Evolutionary conservation across 1,140 invertebrate species (phyloP).

Genomic region (Metaphire vulgaris): DNA sequence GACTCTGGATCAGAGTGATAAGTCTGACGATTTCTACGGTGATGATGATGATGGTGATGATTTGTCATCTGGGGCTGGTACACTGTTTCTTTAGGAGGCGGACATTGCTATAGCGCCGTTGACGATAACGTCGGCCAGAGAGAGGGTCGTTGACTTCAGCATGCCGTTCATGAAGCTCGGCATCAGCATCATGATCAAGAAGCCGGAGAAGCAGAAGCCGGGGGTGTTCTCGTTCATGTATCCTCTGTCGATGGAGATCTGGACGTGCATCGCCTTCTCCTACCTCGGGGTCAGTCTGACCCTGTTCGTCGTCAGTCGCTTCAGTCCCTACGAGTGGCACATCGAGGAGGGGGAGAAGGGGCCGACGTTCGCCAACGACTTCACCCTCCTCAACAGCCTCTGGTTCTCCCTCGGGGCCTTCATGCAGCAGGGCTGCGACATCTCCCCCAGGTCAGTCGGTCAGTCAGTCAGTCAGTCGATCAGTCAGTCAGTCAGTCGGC

Average conservation of each 20-base stretch:
- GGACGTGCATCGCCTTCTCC: constrained; percentile 85
- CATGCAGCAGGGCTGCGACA: constrained; percentile 97
- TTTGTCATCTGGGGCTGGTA: too few relatives aligned
- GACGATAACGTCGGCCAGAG: constrained; percentile 37
- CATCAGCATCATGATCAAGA: constrained; percentile 41
- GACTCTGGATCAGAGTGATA: too few relatives aligned
- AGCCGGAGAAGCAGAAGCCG: constrained; percentile 38
- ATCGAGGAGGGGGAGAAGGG: constrained; percentile 52
- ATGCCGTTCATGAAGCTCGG: constrained; percentile 40
- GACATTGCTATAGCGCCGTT: constrained; percentile 40
- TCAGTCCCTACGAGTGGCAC: constrained; percentile 88
- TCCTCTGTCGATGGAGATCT: constrained; percentile 90
- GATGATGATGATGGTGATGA: too few relatives aligned
- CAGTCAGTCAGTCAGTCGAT: too few relatives aligned
- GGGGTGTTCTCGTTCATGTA: constrained; percentile 85
- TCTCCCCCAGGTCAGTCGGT: constrained; percentile 90
- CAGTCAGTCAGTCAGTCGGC: too few relatives aligned
- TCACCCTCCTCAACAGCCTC: constrained; percentile 89
- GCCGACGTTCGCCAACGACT: constrained; percentile 79
- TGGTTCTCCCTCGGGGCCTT: constrained; percentile 87
- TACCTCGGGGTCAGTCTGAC: constrained; percentile 78
- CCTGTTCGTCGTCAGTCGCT: constrained; percentile 81
- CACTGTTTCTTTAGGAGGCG: constrained; percentile 35
- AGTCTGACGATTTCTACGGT: too few relatives aligned
- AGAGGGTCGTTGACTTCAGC: constrained; percentile 37